phyloP scores from a whole-genome alignment of 2,113 vertebrate species.

The Mugil cephalus region DNA sequence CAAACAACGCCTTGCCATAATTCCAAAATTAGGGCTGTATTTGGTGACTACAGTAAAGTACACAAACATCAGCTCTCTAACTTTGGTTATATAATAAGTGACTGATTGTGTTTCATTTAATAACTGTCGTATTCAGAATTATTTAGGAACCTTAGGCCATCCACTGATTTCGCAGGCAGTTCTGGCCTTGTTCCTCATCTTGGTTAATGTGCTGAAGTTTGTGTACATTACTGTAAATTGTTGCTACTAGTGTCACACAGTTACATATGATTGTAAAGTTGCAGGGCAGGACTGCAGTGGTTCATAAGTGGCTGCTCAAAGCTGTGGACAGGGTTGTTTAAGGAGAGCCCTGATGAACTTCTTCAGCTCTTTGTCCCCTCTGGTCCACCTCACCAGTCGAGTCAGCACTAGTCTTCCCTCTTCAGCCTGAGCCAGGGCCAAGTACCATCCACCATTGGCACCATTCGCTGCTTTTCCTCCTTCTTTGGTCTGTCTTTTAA shows the following conservation, averaged over 20 bases:
- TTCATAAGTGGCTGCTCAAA: slow-evolving; percentile 2
- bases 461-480: slow-evolving; percentile 32
- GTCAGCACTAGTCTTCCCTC: slow-evolving; percentile 80
- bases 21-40: neutral
- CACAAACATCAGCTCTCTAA: no score
- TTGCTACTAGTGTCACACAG: no score
- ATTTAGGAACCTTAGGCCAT: no score
- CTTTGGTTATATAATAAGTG: no score
- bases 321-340: slow-evolving; percentile 75
- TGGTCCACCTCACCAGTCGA: slow-evolving; percentile 80
- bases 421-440: slow-evolving; percentile 77
- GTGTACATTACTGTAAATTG: no score
- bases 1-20: neutral
- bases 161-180: no score
- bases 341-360: slow-evolving; percentile 82
- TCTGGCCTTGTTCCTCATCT: no score
- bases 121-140: no score
- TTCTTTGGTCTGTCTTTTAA: slow-evolving; percentile 19
- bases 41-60: no score
- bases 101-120: no score
- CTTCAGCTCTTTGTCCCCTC: slow-evolving; percentile 83
- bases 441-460: slow-evolving; percentile 53
- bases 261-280: no score
- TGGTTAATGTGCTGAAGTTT: no score
- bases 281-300: rapidly evolving